These are phyloP conservation scores for Geococcyx californianus DNA, from an alignment of 2,113 vertebrate genomes.

Conservation along the genomic window DNA sequence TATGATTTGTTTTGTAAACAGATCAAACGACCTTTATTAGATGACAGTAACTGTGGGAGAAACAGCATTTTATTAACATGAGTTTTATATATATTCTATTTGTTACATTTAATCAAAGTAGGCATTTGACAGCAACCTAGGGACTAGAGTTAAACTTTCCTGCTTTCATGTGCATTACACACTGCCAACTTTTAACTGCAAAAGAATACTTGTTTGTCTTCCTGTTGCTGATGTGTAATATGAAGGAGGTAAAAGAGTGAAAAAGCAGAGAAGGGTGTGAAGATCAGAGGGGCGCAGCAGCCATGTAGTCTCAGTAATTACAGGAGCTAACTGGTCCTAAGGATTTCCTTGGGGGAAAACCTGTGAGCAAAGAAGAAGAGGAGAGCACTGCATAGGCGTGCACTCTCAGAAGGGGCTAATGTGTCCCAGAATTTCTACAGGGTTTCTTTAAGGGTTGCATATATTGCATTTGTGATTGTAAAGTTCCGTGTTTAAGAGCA, in stretches of 20 bases:
- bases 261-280: neutral
- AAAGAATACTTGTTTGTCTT: neutral
- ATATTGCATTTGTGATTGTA: neutral
- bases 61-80: constrained; percentile 67
- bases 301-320: neutral
- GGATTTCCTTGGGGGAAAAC: neutral
- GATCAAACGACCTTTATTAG: constrained; percentile 62
- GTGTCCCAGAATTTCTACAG: neutral
- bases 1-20: constrained; percentile 71
- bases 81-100: constrained; percentile 32
- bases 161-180: neutral
- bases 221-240: neutral
- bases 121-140: constrained; percentile 27
- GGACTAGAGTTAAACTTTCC: constrained; percentile 17
- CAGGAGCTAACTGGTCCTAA: neutral
- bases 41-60: neutral
- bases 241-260: neutral
- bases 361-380: neutral
- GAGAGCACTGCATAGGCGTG: neutral
- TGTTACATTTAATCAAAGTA: constrained; percentile 58
- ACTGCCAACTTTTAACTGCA: neutral
- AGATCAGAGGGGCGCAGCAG: neutral
- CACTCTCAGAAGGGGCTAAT: neutral
- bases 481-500: neutral
- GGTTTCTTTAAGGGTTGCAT: neutral